phyloP scores from a whole-genome alignment of 2,113 vertebrate species.

The Rhagologus leucostigma region DNA sequence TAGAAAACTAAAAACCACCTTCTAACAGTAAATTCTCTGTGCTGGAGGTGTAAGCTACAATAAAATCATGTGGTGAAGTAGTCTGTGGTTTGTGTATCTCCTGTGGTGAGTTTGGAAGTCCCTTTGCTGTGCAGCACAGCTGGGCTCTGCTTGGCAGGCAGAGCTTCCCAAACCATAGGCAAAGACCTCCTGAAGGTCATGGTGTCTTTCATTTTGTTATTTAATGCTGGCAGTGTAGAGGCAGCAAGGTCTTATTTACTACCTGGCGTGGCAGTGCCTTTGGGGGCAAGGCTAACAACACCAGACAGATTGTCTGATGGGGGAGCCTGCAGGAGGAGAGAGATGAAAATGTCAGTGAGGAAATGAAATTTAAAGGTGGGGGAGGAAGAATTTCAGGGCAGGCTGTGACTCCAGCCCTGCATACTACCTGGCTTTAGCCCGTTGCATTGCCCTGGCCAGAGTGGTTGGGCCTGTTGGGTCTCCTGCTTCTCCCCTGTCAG shows the following conservation, averaged over 20 bases:
- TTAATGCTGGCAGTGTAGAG: slow-evolving; percentile 24
- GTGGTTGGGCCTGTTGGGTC: background rate
- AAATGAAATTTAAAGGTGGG: slow-evolving; percentile 32
- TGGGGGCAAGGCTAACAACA: slow-evolving; percentile 45
- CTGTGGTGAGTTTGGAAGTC: background rate
- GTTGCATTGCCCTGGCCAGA: background rate
- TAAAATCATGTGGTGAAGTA: background rate
- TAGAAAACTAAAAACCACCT: background rate
- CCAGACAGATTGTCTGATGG: slow-evolving; percentile 31
- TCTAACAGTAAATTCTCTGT: background rate
- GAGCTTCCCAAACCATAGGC: background rate
- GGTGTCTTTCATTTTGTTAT: slow-evolving; percentile 22
- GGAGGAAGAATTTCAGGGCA: background rate
- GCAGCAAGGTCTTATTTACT: slow-evolving; percentile 57
- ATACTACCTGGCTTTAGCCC: background rate
- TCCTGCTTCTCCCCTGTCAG: background rate
- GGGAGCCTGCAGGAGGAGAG: background rate
- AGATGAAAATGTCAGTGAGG: slow-evolving; percentile 16
- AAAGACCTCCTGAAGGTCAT: slow-evolving; percentile 33
- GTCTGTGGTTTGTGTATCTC: background rate
- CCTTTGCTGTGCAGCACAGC: background rate
- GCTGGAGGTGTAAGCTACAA: background rate
- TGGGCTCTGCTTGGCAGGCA: background rate
- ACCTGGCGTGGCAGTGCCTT: background rate
- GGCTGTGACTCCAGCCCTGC: background rate